These are phyloP conservation scores for Phodopus roborovskii DNA, from an alignment of 2,113 vertebrate genomes.

Conservation along the genomic window DNA sequence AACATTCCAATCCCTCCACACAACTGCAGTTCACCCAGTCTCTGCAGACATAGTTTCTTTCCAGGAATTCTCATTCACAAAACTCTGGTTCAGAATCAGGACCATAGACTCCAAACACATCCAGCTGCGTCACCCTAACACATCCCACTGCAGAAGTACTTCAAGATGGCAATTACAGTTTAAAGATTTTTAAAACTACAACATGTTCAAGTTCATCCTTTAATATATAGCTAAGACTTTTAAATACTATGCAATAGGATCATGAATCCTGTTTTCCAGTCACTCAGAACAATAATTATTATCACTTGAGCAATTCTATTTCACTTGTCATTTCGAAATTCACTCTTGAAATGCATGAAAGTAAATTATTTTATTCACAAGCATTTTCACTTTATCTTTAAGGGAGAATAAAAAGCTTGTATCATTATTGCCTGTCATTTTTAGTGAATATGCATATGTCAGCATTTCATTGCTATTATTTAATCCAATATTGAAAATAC, in stretches of 20 bases:
- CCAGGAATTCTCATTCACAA: not conserved
- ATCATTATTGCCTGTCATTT: not conserved
- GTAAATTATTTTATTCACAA: conserved; percentile 19
- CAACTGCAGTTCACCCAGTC: not conserved
- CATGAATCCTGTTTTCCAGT: not conserved
- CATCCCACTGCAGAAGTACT: not conserved
- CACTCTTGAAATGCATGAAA: not conserved
- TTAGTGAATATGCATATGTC: not conserved
- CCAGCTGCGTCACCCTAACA: not conserved
- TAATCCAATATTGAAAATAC: conserved; percentile 4
- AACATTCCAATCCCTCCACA: not conserved
- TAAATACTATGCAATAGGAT: not conserved
- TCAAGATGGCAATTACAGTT: not conserved
- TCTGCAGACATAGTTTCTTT: not conserved
- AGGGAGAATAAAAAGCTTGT: not conserved
- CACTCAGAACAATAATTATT: not conserved
- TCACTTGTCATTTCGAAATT: not conserved
- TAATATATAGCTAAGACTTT: not conserved
- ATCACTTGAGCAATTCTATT: not conserved
- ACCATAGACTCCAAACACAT: not conserved
- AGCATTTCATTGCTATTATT: not conserved
- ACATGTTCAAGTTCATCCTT: not conserved
- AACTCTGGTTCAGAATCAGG: not conserved
- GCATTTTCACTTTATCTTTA: conserved; percentile 19
- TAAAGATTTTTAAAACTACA: conserved; percentile 12